Evolutionary conservation across 2,113 vertebrate genomes (phyloP).

Genomic region (Megaceryle torquata): DNA sequence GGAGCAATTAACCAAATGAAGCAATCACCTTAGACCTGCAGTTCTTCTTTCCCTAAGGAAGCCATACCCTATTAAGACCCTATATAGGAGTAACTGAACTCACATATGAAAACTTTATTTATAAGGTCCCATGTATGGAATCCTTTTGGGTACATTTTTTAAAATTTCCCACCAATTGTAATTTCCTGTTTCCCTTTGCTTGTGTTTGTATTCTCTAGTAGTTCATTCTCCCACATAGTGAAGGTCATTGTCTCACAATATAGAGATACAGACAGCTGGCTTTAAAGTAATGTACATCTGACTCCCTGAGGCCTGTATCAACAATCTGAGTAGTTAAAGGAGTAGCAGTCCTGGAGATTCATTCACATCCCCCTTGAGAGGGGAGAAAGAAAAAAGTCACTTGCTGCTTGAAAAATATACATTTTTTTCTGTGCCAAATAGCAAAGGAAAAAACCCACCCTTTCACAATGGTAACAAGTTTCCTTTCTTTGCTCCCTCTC

Average conservation of each 20-base stretch:
- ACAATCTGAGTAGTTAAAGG: slow-evolving; percentile 7
- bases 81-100: neutral
- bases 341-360: neutral
- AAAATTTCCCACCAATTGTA: slow-evolving; percentile 49
- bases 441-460: neutral
- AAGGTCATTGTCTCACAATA: slow-evolving; percentile 62
- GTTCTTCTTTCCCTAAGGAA: neutral
- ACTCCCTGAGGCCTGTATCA: slow-evolving; percentile 48
- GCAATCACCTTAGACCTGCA: neutral
- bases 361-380: neutral
- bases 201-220: slow-evolving; percentile 39
- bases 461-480: neutral
- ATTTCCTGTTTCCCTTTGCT: slow-evolving; percentile 58
- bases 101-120: slow-evolving; percentile 31
- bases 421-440: neutral
- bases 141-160: slow-evolving; percentile 25
- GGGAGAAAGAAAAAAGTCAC: neutral
- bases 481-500: neutral
- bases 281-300: slow-evolving; percentile 61
- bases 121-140: neutral
- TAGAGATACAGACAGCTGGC: slow-evolving; percentile 55
- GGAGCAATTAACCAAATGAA: neutral
- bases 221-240: slow-evolving; percentile 55
- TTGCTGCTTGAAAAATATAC: neutral
- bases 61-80: neutral